Evolutionary conservation across 37 sponge, comb jelly and placozoan genomes (phyloP), one percentile per base, ranked within the genome.

Genomic region (Dysidea cf. avara): DNA sequence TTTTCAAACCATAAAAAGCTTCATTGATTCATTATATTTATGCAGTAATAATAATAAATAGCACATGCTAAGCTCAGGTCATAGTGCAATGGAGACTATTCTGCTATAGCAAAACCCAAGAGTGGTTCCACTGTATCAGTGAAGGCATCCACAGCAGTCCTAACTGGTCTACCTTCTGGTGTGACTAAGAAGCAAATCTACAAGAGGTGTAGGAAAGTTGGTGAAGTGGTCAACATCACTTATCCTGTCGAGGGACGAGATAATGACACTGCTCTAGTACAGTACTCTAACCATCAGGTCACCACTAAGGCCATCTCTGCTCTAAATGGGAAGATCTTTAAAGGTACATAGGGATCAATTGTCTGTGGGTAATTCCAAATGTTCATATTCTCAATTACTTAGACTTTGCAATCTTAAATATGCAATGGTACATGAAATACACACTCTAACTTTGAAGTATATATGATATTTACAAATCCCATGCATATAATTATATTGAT

Each of bases 201-300:
- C 12, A 80, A 66, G 64, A 35, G 69, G 49, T 80, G 76, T 61
- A 57, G 65, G 38, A 79, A 80, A 29, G 47, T 73, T 28, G 90
- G 81, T 3, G 33, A 34, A 14, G 52, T 84, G 16, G 87, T 70
- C 28, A 26, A 26, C 0, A 12, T 79, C n/a, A 29, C 32, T 0
- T 84, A 57, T 60, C 86, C 90, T 9, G 72, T 89, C 22, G 36
- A 26, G 47, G 82, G 39, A 1, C 49, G 40, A 12, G 74, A 79
- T 6, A 39, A 33, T 20, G 34, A 31, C 2, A 64, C 38, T 17
- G 89, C 86, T 46, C 28, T 53, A 48, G 86, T 88, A 39, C 73
- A 64, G 9, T 89, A 61, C 65, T 35, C 38, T 61, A 69, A 33
- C 4, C 72, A 89, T 53, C 59, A 59, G 51, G 77, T 68, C 0